Evolutionary conservation across 2,888 invertebrate genomes (phyloP).

Genomic region (Netelia virgata): DNA sequence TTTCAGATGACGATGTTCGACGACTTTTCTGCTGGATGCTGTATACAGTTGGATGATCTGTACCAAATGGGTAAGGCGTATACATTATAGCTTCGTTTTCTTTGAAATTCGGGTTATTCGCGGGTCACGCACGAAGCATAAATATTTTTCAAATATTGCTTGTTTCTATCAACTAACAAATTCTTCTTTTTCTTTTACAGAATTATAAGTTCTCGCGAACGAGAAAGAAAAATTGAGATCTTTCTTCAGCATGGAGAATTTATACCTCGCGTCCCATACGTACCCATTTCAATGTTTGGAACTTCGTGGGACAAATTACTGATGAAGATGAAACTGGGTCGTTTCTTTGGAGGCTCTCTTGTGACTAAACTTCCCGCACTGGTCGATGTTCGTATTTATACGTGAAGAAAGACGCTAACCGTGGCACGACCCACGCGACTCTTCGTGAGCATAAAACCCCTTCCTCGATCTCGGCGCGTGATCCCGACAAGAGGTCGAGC

Average conservation of each 20-base stretch:
- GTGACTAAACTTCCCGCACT: background rate
- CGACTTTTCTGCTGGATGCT: constrained; percentile 65
- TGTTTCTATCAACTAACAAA: no score
- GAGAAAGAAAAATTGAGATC: background rate
- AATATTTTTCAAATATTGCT: no score
- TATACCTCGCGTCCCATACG: background rate
- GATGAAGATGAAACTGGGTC: background rate
- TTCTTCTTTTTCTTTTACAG: no score
- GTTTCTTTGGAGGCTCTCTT: background rate
- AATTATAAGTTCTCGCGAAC: no score
- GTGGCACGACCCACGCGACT: background rate
- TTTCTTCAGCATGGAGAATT: background rate
- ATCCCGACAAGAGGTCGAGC: background rate
- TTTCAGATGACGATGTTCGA: constrained; percentile 79
- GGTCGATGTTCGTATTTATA: background rate
- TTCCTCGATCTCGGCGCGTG: background rate
- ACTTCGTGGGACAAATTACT: background rate
- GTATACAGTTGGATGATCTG: constrained; percentile 45
- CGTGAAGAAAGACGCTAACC: background rate
- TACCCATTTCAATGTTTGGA: constrained; percentile 10
- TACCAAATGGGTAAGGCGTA: background rate
- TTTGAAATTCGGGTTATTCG: no score
- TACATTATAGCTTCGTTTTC: background rate
- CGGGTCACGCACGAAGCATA: no score
- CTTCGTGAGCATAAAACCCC: background rate